These are phyloP conservation scores for Drosophila pachea DNA, from an alignment of 1,140 invertebrate species.

Conservation along the genomic window DNA sequence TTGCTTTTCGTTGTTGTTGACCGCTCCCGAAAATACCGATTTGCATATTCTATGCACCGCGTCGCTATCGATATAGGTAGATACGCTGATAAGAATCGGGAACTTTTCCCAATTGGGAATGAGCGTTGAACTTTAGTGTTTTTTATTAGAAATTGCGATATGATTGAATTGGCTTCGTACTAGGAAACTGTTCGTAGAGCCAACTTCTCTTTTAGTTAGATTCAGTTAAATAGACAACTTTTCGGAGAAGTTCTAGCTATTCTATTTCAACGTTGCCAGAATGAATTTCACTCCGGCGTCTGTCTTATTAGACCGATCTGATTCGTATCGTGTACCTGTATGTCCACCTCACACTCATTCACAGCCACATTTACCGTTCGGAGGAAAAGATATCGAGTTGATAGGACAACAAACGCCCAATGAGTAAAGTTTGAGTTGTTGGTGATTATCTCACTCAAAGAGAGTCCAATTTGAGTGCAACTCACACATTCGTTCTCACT, in stretches of 20 bases:
- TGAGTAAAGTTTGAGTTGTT: slow-evolving; percentile 53
- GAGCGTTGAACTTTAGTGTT: too few relatives aligned
- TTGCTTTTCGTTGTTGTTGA: slow-evolving; percentile 39
- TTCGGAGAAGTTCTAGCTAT: too few relatives aligned
- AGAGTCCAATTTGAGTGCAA: slow-evolving; percentile 57
- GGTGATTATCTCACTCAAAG: slow-evolving; percentile 58
- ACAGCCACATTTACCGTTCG: slow-evolving; percentile 29
- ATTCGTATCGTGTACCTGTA: slow-evolving; percentile 42
- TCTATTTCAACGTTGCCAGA: not conserved
- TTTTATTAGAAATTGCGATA: too few relatives aligned
- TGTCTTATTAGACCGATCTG: slow-evolving; percentile 12
- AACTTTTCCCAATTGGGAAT: not conserved
- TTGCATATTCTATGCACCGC: slow-evolving; percentile 43
- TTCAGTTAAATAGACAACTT: too few relatives aligned
- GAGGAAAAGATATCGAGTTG: not conserved
- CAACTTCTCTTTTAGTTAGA: too few relatives aligned
- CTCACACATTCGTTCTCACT: slow-evolving; percentile 18
- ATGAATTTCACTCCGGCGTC: slow-evolving; percentile 26
- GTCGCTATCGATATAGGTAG: slow-evolving; percentile 17
- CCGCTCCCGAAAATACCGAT: slow-evolving; percentile 69
- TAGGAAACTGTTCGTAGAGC: too few relatives aligned
- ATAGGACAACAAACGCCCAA: not conserved
- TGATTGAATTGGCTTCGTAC: too few relatives aligned
- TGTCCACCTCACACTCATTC: slow-evolving; percentile 22
- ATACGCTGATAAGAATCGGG: slow-evolving; percentile 47